Evolutionary conservation across 2,888 invertebrate species (phyloP).

Genomic region (Margaritifera margaritifera): DNA sequence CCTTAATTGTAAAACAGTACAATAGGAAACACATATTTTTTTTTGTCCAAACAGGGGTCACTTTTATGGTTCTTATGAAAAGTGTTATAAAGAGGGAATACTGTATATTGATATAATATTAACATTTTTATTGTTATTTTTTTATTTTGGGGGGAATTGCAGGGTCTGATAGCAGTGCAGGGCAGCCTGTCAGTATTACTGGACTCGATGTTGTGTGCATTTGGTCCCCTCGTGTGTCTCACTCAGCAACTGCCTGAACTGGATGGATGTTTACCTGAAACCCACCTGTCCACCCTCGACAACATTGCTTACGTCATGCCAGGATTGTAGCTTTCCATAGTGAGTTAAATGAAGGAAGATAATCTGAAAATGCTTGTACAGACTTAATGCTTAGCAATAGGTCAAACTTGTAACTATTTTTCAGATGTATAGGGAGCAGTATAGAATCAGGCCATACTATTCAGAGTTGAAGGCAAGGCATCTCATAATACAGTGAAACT

Average conservation of each 20-base stretch:
- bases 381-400: neutral
- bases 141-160: constrained; percentile 33
- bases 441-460: too few relatives aligned
- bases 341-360: neutral
- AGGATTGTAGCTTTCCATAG: constrained; percentile 75
- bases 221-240: constrained; percentile 90
- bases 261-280: constrained; percentile 79
- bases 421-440: too few relatives aligned
- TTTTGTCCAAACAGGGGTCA: too few relatives aligned
- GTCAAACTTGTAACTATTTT: neutral
- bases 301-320: constrained; percentile 97
- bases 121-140: neutral
- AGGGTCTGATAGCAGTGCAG: constrained; percentile 95
- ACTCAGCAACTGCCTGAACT: constrained; percentile 87
- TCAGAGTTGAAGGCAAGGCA: too few relatives aligned
- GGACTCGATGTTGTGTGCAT: constrained; percentile 92
- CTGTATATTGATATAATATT: too few relatives aligned
- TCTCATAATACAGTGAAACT: too few relatives aligned
- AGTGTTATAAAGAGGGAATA: too few relatives aligned
- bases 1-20: too few relatives aligned
- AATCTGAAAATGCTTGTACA: neutral
- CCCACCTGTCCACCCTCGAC: constrained; percentile 83
- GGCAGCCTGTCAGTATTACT: constrained; percentile 93
- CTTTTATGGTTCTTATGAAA: too few relatives aligned
- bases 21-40: too few relatives aligned